phyloP scores from a whole-genome alignment of 2,113 vertebrate species.

The Rhinolophus ferrumequinum region DNA sequence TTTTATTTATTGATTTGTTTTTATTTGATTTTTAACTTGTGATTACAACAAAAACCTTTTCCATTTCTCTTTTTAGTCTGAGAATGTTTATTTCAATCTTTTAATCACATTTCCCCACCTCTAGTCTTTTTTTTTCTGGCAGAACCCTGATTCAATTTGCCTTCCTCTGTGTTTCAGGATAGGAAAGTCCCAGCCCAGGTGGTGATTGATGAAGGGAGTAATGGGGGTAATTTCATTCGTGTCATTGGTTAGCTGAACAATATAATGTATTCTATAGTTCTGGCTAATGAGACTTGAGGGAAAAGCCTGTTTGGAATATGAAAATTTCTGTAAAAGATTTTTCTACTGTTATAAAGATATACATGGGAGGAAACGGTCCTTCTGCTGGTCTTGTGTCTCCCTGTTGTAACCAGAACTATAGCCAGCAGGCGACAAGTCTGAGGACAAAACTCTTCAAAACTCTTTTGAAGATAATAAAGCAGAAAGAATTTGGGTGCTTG shows the following conservation, averaged over 20 bases:
- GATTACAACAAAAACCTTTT: background rate
- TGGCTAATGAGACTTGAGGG: conserved; percentile 25
- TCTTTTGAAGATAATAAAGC: background rate
- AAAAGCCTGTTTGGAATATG: background rate
- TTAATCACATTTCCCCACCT: background rate
- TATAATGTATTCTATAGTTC: background rate
- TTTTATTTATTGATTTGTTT: background rate
- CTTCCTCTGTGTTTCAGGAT: background rate
- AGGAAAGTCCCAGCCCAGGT: background rate
- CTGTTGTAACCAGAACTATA: background rate
- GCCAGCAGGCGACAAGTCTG: background rate
- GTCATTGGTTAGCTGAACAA: background rate
- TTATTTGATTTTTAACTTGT: conserved; percentile 16
- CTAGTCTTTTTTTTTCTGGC: background rate
- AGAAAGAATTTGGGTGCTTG: background rate
- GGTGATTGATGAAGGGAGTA: background rate
- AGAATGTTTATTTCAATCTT: conserved; percentile 1
- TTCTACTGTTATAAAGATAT: conserved; percentile 2
- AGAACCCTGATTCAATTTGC: background rate
- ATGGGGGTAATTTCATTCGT: background rate
- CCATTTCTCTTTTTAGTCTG: background rate
- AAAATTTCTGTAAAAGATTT: conserved; percentile 27
- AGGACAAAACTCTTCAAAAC: background rate
- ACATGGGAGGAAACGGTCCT: background rate
- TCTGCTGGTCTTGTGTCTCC: background rate